Evolutionary conservation across 1,140 invertebrate genomes (phyloP), one percentile per base, ranked within the genome.

Genomic region (Drosophila tropicalis): DNA sequence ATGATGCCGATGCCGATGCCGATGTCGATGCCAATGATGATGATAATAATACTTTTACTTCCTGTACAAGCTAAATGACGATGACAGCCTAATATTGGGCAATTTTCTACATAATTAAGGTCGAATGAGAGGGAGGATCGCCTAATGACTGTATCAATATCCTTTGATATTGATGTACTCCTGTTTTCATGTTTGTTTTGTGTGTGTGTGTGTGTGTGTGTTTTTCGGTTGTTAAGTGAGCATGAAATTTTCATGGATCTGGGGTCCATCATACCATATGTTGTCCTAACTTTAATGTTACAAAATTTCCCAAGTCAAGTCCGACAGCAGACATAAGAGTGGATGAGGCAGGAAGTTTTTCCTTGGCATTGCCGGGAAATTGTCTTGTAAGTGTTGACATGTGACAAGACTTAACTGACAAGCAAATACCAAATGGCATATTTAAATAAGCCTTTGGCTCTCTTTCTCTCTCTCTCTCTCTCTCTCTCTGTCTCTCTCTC

Each of bases 91-190:
- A 79, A 79, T 79, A 78, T 78, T 64, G 62, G 67, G 62, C 22
- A 47, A 62, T 62, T 62, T 63, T 41, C 25, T 47, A 22, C 67
- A 58, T 63, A 77, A 77, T 77, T 77, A 77, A 58, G 66, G 15
- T 44, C 25, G 40, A 22, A 17, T 9, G 34, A 36, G 34, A 36
- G 34, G 17, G 17, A 19, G 56, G 75, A 70, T 79, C 67, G 63
- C 76, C 64, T 79, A 79, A 79, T 79, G 76, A 78, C 75, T 78
- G 69, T 79, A 78, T 79, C 76, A 72, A 78, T 78, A 67, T 47
- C 44, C 68, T 44, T 44, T 72, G 72, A 75, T 75, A 75, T 44
- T 72, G 72, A 75, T 75, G 74, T 75, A 61, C 32, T 36, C 10
- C n/a, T 5, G 3, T 15, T 7, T 62, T 15, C 15, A 10, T 7